Percentiles rank a stretch among this genome's conserved stretches.
Conservation (phyloP, 2,797 vertebrate species). For the Sus cebifrons region DNA sequence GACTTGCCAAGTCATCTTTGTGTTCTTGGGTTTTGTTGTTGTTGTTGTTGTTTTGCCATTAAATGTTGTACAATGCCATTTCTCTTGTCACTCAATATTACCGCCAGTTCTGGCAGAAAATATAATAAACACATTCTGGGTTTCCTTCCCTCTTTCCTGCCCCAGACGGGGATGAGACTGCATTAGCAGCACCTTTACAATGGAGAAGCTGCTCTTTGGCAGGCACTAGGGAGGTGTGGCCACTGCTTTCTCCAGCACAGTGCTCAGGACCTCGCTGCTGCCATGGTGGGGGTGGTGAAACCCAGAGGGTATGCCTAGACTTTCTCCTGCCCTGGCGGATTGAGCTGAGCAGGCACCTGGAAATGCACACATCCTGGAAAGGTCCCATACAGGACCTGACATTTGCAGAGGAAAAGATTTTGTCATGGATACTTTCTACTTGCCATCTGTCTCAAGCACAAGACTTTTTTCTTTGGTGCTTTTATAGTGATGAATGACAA, state of each 20-base stretch:
- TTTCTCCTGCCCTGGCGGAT: constrained; percentile 36
- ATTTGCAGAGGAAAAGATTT: not conserved
- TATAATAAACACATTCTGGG: not conserved
- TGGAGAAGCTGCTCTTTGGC: not conserved
- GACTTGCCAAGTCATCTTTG: constrained; percentile 74
- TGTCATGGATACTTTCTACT: not conserved
- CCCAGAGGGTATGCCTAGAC: not conserved
- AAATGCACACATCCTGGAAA: not conserved
- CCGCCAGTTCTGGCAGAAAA: constrained; percentile 42
- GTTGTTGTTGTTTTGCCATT: not conserved
- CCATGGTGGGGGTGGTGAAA: fast-evolving
- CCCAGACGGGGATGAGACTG: not conserved
- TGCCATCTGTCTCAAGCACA: not conserved
- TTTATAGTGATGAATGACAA: not conserved
- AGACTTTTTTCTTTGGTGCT: not conserved
- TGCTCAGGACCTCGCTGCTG: not conserved
- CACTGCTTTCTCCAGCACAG: not conserved
- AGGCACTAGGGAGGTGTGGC: not conserved
- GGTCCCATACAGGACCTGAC: not conserved
- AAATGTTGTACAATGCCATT: constrained; percentile 46
- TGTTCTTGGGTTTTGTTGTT: not conserved
- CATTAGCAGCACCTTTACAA: not conserved
- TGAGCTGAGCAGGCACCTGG: constrained; percentile 55
- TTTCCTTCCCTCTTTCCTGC: not conserved
- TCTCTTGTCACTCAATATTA: constrained; percentile 54